Conservation (phyloP, 2,113 vertebrate genomes). For the Sminthopsis crassicaudata region DNA sequence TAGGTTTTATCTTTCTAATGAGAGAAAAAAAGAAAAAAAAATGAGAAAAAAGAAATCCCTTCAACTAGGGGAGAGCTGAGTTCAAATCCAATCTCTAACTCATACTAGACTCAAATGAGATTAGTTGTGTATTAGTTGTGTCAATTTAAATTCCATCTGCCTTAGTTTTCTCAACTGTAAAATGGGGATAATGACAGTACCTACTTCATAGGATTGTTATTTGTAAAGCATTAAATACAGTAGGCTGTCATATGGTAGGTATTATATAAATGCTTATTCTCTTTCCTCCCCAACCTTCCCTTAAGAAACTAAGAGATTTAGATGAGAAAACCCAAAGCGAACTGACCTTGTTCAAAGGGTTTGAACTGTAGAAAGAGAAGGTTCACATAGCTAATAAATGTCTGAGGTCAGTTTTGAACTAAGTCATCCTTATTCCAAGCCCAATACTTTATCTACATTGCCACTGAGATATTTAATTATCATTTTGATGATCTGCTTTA, state of each 20-base stretch:
- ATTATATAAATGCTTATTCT: not conserved
- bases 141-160: not conserved
- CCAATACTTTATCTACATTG: not conserved
- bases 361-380: not conserved
- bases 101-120: not conserved
- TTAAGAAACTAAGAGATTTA: not conserved
- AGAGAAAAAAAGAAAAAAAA: not conserved
- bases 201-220: not conserved
- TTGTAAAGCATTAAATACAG: not conserved
- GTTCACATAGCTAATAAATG: not conserved
- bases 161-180: not conserved
- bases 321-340: not conserved
- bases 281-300: not conserved
- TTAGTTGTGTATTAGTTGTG: not conserved
- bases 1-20: not conserved
- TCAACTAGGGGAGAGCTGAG: not conserved
- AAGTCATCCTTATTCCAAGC: not conserved
- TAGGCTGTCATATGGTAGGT: not conserved
- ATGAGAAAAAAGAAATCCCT: no score
- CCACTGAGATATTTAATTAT: not conserved
- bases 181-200: not conserved
- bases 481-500: not conserved
- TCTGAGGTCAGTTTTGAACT: not conserved
- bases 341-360: not conserved
- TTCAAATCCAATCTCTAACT: not conserved